Base-by-base conservation (phyloP, 2,113 vertebrate species). In the Dipodomys ordii region DNA sequence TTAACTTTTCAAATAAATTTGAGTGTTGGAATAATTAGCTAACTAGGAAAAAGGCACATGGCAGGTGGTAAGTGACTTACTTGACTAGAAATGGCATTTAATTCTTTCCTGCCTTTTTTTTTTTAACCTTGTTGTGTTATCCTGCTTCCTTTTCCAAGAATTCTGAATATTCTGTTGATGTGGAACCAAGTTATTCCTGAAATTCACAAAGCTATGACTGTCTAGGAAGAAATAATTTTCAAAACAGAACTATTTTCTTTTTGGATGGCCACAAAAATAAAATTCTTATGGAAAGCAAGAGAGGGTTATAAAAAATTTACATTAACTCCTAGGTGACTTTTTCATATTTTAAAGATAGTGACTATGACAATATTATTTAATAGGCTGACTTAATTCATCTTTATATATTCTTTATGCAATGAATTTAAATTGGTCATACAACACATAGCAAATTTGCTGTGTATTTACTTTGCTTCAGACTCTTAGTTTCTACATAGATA, bases 61-160 rank as follows among this genome's bases (percentile, higher is more conserved):
- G 53, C 78, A 95, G 90, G 94, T 95, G 92, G 74, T 83, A 87
- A 92, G 86, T 85, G 82, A 86, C 94, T 94, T 96, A 83, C 76
- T 96, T 88, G 53, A 57, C 15, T 74, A 83, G 90, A 92, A 91
- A 62, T 88, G 69, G 8, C 64, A 28, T 67, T 93, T 88, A 87
- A 35, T 10, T 15, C 46, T 30, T 94, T 88, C 19, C 60, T 92
- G 28, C 20, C 6, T 49, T 90, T 49, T 11, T 87, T 88, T 85
- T 91, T 60, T 76, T 89, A 96, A 68, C 57, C 44, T 88, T 93
- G 88, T 90, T 94, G 11, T 88, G 30, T 89, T 60, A 73, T 92
- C 93, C 53, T 86, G 77, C 64, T 86, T n/a, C 49, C 23, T 92
- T 60, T 76, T 81, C 87, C 69, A 10, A 64, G 68, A 76, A 87